phyloP scores from a whole-genome alignment of 2,797 vertebrate genomes.

The Enteromius trimaculatus region DNA sequence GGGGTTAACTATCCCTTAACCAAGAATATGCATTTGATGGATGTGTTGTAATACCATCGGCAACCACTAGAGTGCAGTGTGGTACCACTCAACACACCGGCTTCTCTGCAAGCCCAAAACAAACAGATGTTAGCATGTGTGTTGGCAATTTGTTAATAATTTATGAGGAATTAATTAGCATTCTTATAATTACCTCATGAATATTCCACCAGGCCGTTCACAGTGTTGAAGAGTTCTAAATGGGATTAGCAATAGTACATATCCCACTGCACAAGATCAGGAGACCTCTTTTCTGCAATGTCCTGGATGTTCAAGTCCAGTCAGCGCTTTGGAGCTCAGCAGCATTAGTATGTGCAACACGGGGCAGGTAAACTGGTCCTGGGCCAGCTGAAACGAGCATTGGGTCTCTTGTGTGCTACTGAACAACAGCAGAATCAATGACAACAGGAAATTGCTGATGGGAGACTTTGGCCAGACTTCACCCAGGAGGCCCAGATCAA shows the following conservation, averaged over 20 bases:
- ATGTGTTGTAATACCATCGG: neutral
- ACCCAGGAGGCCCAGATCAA: slow-evolving; percentile 31
- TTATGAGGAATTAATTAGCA: slow-evolving; percentile 58
- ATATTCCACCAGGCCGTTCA: slow-evolving; percentile 46
- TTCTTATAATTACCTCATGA: slow-evolving; percentile 51
- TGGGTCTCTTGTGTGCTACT: slow-evolving; percentile 16
- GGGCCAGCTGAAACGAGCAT: slow-evolving; percentile 41
- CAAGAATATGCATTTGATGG: neutral
- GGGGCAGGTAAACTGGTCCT: slow-evolving; percentile 33
- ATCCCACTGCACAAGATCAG: slow-evolving; percentile 6
- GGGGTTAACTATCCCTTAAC: neutral
- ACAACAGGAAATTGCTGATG: slow-evolving; percentile 53
- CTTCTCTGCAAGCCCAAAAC: slow-evolving; percentile 1
- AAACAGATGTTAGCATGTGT: slow-evolving; percentile 51
- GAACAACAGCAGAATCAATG: slow-evolving; percentile 49
- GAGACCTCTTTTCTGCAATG: slow-evolving; percentile 24
- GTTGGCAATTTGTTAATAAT: slow-evolving; percentile 60
- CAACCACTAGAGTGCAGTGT: slow-evolving; percentile 45
- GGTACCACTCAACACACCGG: neutral
- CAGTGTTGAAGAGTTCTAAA: slow-evolving; percentile 40
- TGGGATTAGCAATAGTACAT: slow-evolving; percentile 37
- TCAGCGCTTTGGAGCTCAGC: slow-evolving; percentile 25
- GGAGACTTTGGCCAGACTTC: slow-evolving; percentile 34
- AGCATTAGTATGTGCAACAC: slow-evolving; percentile 37
- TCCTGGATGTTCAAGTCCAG: slow-evolving; percentile 34